Conservation (phyloP, 2,113 vertebrate genomes). For the Xenopus tropicalis region DNA sequence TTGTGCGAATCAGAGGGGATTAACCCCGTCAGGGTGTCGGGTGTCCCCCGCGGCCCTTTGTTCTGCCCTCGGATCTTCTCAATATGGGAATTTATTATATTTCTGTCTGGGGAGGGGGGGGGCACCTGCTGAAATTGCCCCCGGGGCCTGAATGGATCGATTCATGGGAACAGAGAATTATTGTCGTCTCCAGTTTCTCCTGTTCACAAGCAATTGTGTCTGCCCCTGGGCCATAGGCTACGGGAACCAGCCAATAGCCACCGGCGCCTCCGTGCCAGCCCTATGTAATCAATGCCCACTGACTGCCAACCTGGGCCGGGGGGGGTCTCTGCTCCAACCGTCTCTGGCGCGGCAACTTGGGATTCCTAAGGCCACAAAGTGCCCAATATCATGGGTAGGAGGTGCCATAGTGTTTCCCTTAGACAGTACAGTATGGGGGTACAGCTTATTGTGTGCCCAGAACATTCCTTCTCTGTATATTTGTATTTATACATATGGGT, state of each 20-base stretch:
- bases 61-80: conserved; percentile 59
- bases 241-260: neutral
- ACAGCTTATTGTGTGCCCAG: too few relatives aligned
- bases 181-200: conserved; percentile 55
- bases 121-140: conserved; percentile 52
- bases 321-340: too few relatives aligned
- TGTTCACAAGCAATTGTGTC: conserved; percentile 35
- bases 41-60: conserved; percentile 66
- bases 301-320: too few relatives aligned
- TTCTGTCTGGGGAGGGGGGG: conserved; percentile 55
- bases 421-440: too few relatives aligned
- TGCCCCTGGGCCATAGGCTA: conserved; percentile 4
- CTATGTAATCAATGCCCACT: too few relatives aligned
- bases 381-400: too few relatives aligned
- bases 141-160: conserved; percentile 62
- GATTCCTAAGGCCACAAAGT: too few relatives aligned
- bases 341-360: too few relatives aligned
- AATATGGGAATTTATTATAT: conserved; percentile 56
- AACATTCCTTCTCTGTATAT: too few relatives aligned
- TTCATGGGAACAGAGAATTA: conserved; percentile 60
- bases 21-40: conserved; percentile 69
- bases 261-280: too few relatives aligned
- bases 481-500: too few relatives aligned
- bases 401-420: too few relatives aligned
- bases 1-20: conserved; percentile 61